These are phyloP conservation scores for Sphyrna mokarran DNA, from an alignment of 2,113 vertebrate genomes.

Conservation along the genomic window DNA sequence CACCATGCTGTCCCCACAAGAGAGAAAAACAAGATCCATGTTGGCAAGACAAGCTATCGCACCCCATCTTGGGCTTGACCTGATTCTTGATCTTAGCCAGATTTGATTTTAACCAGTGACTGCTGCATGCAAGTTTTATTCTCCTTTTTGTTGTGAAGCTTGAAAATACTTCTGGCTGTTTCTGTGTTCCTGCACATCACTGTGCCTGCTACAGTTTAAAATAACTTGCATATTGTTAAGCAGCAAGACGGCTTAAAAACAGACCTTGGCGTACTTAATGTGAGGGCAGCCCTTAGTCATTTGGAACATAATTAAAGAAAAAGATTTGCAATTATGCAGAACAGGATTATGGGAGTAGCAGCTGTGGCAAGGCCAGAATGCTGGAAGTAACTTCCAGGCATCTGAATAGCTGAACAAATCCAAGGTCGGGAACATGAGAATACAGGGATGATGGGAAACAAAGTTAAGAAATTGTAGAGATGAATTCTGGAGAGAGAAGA, in stretches of 20 bases:
- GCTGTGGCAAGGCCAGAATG: not conserved
- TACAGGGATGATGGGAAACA: not conserved
- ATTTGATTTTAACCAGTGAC: not conserved
- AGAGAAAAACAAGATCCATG: too few species aligned
- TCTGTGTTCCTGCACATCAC: not conserved
- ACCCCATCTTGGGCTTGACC: too few species aligned
- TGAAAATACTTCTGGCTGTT: not conserved
- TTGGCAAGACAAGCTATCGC: too few species aligned
- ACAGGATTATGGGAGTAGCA: not conserved
- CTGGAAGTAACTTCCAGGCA: not conserved
- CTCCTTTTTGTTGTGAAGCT: not conserved
- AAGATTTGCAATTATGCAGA: not conserved
- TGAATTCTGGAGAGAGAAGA: not conserved
- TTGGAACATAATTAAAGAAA: not conserved
- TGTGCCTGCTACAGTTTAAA: not conserved
- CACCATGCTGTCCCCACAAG: too few species aligned
- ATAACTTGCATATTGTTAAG: not conserved
- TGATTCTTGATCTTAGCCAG: not conserved
- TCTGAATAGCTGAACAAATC: not conserved
- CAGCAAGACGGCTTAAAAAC: not conserved
- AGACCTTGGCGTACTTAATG: not conserved
- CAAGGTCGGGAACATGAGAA: not conserved
- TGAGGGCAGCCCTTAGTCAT: not conserved
- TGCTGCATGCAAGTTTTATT: not conserved
- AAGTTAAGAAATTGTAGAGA: not conserved